These are phyloP conservation scores for Aphrocallistes beatrix DNA, from an alignment of 37 sponge, comb jelly and placozoan genomes.

Conservation along the genomic window DNA sequence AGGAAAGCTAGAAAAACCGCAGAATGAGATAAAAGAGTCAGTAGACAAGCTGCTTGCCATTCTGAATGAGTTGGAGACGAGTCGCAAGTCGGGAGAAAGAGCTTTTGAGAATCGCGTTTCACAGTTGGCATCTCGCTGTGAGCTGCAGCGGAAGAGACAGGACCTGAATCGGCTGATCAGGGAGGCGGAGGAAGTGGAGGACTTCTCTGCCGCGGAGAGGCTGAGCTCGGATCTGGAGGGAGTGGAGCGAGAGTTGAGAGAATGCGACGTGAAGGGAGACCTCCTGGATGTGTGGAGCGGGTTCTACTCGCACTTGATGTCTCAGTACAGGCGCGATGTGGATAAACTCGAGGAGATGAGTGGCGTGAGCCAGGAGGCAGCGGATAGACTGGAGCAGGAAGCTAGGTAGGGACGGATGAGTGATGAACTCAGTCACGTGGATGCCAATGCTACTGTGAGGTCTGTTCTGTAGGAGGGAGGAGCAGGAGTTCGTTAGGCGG, in stretches of 20 bases:
- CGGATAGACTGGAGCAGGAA: not conserved
- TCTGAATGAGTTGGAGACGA: not conserved
- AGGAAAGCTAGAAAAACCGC: not conserved
- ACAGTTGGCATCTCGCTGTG: not conserved
- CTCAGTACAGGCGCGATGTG: not conserved
- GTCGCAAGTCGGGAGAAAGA: not conserved
- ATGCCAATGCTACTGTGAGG: not conserved
- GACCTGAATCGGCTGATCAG: not conserved
- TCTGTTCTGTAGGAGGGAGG: not conserved
- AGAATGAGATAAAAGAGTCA: not conserved
- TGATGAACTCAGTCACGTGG: too few relatives aligned
- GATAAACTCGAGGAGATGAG: slow-evolving; percentile 1
- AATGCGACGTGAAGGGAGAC: not conserved
- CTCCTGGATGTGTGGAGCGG: slow-evolving; percentile 14
- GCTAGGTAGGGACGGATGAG: not conserved
- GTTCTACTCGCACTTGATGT: not conserved
- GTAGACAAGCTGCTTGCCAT: not conserved
- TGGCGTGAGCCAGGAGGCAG: not conserved
- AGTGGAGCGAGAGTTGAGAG: not conserved
- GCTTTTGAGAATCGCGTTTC: not conserved
- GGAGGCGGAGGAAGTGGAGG: not conserved
- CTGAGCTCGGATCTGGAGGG: not conserved
- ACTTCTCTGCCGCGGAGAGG: slow-evolving; percentile 3
- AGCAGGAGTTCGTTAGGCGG: not conserved
- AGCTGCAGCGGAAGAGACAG: not conserved